Conservation (phyloP, 2,113 vertebrate species). For the Cephalopholis sonnerati region DNA sequence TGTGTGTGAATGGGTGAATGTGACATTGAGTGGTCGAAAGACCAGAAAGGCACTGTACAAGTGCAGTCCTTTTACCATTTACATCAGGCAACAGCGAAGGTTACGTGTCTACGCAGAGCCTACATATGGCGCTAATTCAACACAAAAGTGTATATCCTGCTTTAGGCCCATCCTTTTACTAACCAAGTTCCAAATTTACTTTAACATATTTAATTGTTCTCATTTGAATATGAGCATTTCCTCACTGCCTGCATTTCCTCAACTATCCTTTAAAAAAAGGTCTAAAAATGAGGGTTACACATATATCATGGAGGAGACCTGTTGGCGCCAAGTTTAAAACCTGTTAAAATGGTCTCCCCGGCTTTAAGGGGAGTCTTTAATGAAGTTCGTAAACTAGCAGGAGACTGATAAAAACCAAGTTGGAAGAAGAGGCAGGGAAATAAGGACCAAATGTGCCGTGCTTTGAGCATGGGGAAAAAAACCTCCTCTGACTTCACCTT, state of each 20-base stretch:
- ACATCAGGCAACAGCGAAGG: too few relatives aligned
- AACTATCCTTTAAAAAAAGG: neutral
- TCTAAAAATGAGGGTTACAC: neutral
- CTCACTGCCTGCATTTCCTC: neutral
- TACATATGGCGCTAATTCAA: too few relatives aligned
- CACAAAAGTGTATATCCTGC: too few relatives aligned
- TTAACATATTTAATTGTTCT: neutral
- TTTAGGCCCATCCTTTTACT: neutral
- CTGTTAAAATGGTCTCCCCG: constrained; percentile 23
- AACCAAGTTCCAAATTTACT: neutral
- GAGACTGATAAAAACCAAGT: constrained; percentile 70
- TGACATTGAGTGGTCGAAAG: too few relatives aligned
- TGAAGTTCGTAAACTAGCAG: constrained; percentile 76
- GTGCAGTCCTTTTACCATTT: too few relatives aligned
- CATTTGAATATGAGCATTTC: neutral
- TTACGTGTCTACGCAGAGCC: too few relatives aligned
- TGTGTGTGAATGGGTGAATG: too few relatives aligned
- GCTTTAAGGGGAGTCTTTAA: constrained; percentile 57
- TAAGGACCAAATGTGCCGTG: constrained; percentile 74
- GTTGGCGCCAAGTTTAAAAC: constrained; percentile 44
- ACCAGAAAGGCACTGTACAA: too few relatives aligned
- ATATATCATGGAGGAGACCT: constrained; percentile 1
- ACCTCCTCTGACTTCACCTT: constrained; percentile 32
- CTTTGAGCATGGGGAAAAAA: constrained; percentile 25
- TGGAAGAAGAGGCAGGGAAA: constrained; percentile 53